Evolutionary conservation across 2,797 vertebrate species (phyloP), one percentile per base, ranked within the genome.

Genomic region (Lerista edwardsae): DNA sequence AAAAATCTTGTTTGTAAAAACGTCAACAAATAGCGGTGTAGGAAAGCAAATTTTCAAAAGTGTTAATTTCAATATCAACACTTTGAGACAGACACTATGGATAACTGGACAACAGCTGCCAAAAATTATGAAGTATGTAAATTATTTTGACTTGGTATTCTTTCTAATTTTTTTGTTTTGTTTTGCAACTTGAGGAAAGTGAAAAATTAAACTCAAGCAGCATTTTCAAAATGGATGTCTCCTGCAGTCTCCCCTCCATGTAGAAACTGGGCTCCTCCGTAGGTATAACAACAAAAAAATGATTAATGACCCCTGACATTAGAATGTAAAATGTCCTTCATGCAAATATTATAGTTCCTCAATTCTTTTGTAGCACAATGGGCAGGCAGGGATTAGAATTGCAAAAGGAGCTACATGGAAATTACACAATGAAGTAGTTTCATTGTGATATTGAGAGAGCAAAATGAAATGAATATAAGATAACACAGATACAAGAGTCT

Each of bases 311-410:
- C 92, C 87, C 92, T 96, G 94, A 96, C 92, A 91, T 95, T 94
- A 92, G 95, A 96, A 96, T 96, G 97, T 96, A 91, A 96, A 96
- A 96, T 94, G 88, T 90, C 93, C 94, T 94, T 89, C 93, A 96
- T 96, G 93, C 92, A 96, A 96, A 97, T 95, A 84, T 84, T 88
- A 84, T 90, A 91, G 10, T 91, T 92, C 83, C 85, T 90, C 84
- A 76, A 83, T 88, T 91, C 92, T 93, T 96, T 90, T 94, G 91
- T 94, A 96, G 96, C 95, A 94, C 93, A 96, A 96, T 91, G 96
- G 96, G 94, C 65, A 95, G 95, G 90, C 68, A 93, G 93, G 92
- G 95, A 97, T 97, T 96, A 96, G 96, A 97, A 97, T 95, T 97
- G 95, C 95, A 96, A 96, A 94, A 95, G 91, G 88, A 90, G 88